phyloP scores from a whole-genome alignment of 1,140 invertebrate species.

The Drosophila pseudoobscura region DNA sequence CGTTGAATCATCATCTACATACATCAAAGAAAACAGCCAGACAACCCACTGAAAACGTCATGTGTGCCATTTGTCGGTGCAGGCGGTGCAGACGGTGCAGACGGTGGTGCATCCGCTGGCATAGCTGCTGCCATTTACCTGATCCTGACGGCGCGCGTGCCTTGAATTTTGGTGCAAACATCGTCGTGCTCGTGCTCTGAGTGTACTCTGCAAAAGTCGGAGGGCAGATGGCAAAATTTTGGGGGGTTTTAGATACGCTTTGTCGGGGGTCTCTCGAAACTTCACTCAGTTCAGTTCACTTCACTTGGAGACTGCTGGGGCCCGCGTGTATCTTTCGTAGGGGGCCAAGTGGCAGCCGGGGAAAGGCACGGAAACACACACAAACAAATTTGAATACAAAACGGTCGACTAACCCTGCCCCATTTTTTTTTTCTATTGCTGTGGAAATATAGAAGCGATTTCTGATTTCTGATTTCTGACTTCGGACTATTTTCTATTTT shows the following conservation, averaged over 20 bases:
- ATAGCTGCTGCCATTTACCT: conserved; percentile 85
- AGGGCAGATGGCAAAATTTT: conserved; percentile 30
- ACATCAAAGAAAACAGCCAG: conserved; percentile 21
- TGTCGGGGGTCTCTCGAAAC: too few relatives aligned
- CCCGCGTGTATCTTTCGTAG: too few relatives aligned
- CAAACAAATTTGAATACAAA: conserved; percentile 41
- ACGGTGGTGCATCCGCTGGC: conserved; percentile 31
- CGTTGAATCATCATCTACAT: conserved; percentile 18
- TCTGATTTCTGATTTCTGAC: conserved; percentile 34
- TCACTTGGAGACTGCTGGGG: conserved; percentile 1
- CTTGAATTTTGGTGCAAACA: conserved; percentile 91
- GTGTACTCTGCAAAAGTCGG: conserved; percentile 67
- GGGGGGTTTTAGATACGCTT: neutral
- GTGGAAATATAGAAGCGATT: conserved; percentile 39
- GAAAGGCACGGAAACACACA: conserved; percentile 18
- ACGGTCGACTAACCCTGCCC: conserved; percentile 80
- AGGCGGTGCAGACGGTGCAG: conserved; percentile 8
- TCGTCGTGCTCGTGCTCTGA: conserved; percentile 81
- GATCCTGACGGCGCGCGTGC: conserved; percentile 87
- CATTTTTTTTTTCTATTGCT: conserved; percentile 63
- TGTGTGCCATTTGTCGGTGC: conserved; percentile 56
- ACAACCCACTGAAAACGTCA: conserved; percentile 64
- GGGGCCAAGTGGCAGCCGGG: neutral
- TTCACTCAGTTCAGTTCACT: conserved; percentile 34
- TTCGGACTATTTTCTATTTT: conserved; percentile 42